A percentile compares a stretch with the other conserved stretches of the same genome.
These are phyloP conservation scores for Neopipo cinnamomea DNA, from an alignment of 2,113 vertebrate species.

Conservation along the genomic window DNA sequence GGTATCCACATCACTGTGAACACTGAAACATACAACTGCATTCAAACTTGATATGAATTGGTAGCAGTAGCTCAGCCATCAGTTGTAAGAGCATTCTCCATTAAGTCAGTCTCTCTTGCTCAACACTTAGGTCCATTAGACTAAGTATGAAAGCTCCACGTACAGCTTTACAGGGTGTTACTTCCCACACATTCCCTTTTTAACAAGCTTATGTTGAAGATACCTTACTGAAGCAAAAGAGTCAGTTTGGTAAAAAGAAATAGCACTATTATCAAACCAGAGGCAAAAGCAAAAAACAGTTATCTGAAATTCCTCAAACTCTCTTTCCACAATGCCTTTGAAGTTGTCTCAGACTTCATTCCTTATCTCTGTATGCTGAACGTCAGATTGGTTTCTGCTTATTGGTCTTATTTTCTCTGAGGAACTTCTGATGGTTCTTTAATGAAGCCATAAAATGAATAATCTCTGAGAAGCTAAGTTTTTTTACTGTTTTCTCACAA, in stretches of 20 bases:
- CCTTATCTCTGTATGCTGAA: neutral
- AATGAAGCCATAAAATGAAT: neutral
- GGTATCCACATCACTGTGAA: neutral
- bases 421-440: neutral
- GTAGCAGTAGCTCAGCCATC: neutral
- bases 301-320: neutral
- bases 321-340: neutral
- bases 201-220: neutral
- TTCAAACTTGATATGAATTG: neutral
- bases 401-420: neutral
- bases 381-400: neutral
- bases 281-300: neutral
- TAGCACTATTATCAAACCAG: neutral
- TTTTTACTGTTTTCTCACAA: neutral
- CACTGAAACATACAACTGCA: neutral
- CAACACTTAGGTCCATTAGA: neutral
- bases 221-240: neutral
- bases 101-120: neutral
- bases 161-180: neutral
- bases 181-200: constrained; percentile 14
- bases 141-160: neutral
- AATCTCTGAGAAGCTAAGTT: neutral
- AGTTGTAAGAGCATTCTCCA: neutral
- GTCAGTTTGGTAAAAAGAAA: neutral
- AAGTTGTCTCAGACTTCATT: neutral